Conservation (phyloP, 2,888 invertebrate species). For the Teleiodes luculella region DNA sequence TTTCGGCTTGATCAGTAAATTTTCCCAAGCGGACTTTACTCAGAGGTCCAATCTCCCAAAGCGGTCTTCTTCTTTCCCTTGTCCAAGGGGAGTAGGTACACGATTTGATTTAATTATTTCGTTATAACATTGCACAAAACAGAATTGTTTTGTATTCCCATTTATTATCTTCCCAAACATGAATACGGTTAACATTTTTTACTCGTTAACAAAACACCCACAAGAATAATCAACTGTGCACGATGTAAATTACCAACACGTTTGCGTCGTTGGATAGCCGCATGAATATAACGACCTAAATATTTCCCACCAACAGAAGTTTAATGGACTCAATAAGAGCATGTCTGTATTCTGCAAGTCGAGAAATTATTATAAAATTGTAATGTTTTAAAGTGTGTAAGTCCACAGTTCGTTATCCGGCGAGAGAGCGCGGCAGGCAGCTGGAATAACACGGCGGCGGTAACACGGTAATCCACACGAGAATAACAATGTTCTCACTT, state of each 20-base stretch:
- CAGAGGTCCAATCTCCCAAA: no score
- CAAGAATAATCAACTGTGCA: not conserved
- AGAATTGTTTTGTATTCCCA: not conserved
- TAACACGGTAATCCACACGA: slow-evolving; percentile 58
- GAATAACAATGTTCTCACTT: slow-evolving; percentile 71
- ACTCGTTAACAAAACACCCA: slow-evolving; percentile 8
- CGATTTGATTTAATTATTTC: no score
- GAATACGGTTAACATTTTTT: slow-evolving; percentile 3
- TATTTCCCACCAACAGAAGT: slow-evolving; percentile 34
- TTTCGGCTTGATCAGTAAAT: no score
- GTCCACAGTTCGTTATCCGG: slow-evolving; percentile 49
- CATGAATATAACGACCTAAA: slow-evolving; percentile 14
- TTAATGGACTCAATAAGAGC: slow-evolving; percentile 50
- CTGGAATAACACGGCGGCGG: slow-evolving; percentile 51
- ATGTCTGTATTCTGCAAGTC: slow-evolving; percentile 34
- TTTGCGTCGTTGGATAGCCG: slow-evolving; percentile 2
- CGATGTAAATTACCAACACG: slow-evolving; percentile 7
- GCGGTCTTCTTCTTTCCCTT: no score
- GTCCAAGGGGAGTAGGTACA: no score
- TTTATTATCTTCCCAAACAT: not conserved
- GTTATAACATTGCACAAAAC: no score
- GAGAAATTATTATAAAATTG: slow-evolving; percentile 49
- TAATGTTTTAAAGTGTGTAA: slow-evolving; percentile 41
- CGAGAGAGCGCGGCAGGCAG: slow-evolving; percentile 42
- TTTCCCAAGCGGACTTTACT: no score